These are phyloP conservation scores for Ophion obscuratus DNA, from an alignment of 2,888 invertebrate species.

Conservation along the genomic window DNA sequence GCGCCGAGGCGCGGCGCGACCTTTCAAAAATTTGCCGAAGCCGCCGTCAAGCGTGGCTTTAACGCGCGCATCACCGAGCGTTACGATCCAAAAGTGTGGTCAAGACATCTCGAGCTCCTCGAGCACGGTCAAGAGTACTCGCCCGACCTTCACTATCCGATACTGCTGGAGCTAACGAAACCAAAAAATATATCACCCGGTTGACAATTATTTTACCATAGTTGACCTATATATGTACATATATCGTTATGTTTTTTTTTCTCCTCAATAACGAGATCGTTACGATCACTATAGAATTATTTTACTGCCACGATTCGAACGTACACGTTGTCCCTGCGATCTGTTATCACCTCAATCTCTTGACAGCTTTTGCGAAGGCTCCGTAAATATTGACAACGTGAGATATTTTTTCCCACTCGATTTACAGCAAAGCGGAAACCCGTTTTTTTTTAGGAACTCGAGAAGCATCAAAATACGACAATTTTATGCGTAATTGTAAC, in stretches of 20 bases:
- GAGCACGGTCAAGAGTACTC: conserved; percentile 87
- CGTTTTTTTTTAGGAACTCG: not conserved
- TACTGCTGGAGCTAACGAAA: conserved; percentile 88
- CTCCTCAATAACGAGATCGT: conserved; percentile 21
- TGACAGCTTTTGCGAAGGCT: not conserved
- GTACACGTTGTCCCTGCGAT: not conserved
- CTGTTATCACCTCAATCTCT: not conserved
- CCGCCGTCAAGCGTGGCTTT: conserved; percentile 87
- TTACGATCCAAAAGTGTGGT: conserved; percentile 89
- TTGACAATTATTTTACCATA: conserved; percentile 68
- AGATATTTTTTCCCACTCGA: not conserved
- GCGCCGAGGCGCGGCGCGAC: conserved; percentile 91
- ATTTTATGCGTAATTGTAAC: not conserved
- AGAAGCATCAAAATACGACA: conserved; percentile 50
- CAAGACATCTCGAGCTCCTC: conserved; percentile 87
- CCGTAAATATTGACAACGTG: not conserved
- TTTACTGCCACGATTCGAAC: conserved; percentile 44
- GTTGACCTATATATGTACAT: not conserved
- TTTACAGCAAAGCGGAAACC: not conserved
- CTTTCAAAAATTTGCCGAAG: conserved; percentile 88
- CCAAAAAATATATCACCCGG: conserved; percentile 77
- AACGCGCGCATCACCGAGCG: conserved; percentile 86
- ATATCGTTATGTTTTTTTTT: conserved; percentile 28
- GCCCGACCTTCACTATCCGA: conserved; percentile 90
- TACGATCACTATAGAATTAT: conserved; percentile 3